Evolutionary conservation across 2,888 invertebrate species (phyloP), one percentile per base, ranked within the genome.

Genomic region (Tetheella fluctuosa): DNA sequence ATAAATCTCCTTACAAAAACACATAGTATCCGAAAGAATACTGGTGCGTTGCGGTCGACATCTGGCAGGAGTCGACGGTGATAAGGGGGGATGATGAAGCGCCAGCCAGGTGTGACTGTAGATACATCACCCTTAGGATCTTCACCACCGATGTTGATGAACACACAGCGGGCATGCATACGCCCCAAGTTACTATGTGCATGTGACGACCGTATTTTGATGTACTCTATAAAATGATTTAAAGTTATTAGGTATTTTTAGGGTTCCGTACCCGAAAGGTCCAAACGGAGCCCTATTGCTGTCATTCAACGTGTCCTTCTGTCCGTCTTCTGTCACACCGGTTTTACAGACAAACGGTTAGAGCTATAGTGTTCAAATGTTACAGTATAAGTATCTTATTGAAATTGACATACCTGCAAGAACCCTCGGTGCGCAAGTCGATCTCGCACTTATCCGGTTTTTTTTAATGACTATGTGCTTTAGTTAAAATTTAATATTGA

Each of bases 111-210:
- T 80, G 75, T 1, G 74, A 71, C 2, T 67, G 57, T 23, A 59
- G 62, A 17, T 77, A 69, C 17, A 85, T 63, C 0, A 67, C 65
- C 17, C 59, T 71, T 10, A 74, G 60, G 17, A 85, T 65, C 58
- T 74, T 81, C 3, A 67, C 15, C 0, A 77, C 67, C 3, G 84
- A 76, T 1, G 58, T 57, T n/a, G 69, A 59, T 4, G 63, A 60
- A 25, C 85, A 85, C 0, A 58, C 60, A 1, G 70, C 69, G 1
- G 85, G 84, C 4, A 83, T 23, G 52, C 85, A 85, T 0, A 77
- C 59, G 0, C 85, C 85, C 73, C 79, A 75, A 0, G 65, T 67
- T 34, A 84, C 57, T 1, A 59, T 61, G 39, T 79, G 80, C 25
- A 73, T 54, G 0, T 42, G 67, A 7, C 75, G 70, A 0, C 74